These are phyloP conservation scores for Drosophila eohydei DNA, from an alignment of 2,888 invertebrate species.

Conservation along the genomic window DNA sequence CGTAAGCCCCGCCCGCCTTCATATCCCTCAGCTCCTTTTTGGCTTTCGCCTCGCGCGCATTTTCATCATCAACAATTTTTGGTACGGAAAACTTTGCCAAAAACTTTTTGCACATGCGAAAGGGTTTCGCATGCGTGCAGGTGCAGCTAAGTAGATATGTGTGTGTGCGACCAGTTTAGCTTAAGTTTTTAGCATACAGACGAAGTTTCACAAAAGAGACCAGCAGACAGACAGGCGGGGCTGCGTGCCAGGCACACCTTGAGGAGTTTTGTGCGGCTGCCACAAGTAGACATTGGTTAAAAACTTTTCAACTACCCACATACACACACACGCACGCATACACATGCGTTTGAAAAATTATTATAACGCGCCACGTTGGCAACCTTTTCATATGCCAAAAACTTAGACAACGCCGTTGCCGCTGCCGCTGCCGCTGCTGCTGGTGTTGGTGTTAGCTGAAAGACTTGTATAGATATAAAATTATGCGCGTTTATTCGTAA, in stretches of 20 bases:
- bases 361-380: slow-evolving; percentile 79
- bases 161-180: slow-evolving; percentile 69
- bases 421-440: slow-evolving; percentile 1
- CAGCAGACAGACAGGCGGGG: slow-evolving; percentile 73
- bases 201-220: slow-evolving; percentile 76
- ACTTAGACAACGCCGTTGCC: slow-evolving; percentile 56
- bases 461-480: slow-evolving; percentile 77
- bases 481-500: slow-evolving; percentile 82
- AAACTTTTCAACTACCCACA: slow-evolving; percentile 70
- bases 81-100: slow-evolving; percentile 68
- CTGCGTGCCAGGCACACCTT: slow-evolving; percentile 78
- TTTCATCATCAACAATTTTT: slow-evolving; percentile 80
- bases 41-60: slow-evolving; percentile 53
- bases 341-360: slow-evolving; percentile 70
- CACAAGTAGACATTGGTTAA: slow-evolving; percentile 80
- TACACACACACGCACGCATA: slow-evolving; percentile 29
- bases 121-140: slow-evolving; percentile 80
- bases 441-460: slow-evolving; percentile 24
- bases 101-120: slow-evolving; percentile 78
- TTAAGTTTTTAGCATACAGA: slow-evolving; percentile 79
- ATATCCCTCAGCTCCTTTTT: not conserved
- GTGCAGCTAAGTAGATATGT: slow-evolving; percentile 63
- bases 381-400: slow-evolving; percentile 80
- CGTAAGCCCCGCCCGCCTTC: slow-evolving; percentile 27
- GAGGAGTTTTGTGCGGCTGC: slow-evolving; percentile 59